Evolutionary conservation across 2,888 invertebrate genomes (phyloP).

Genomic region (Drosophila yooni): DNA sequence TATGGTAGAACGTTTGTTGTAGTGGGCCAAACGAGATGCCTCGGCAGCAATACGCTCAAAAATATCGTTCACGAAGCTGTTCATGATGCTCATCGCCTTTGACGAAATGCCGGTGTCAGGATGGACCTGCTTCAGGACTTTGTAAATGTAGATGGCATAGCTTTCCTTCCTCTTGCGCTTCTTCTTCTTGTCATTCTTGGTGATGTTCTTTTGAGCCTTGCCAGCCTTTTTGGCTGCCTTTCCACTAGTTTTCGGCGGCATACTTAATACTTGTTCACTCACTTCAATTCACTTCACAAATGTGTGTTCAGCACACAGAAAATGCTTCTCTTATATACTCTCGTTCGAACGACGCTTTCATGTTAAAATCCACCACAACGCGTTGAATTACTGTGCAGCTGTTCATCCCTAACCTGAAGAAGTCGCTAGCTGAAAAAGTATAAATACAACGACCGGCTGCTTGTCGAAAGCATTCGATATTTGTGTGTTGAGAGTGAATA

Average conservation of each 20-base stretch:
- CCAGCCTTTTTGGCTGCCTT: constrained; percentile 86
- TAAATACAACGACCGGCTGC: neutral
- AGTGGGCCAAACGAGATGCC: constrained; percentile 87
- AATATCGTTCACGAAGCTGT: constrained; percentile 91
- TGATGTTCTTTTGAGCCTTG: constrained; percentile 87
- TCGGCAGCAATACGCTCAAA: constrained; percentile 90
- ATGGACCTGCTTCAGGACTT: constrained; percentile 86
- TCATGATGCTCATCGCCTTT: constrained; percentile 91
- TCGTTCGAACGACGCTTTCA: constrained; percentile 30
- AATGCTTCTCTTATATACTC: constrained; percentile 21
- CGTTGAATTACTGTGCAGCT: neutral
- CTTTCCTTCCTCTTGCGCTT: constrained; percentile 67
- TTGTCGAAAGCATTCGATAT: neutral
- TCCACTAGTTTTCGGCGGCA: constrained; percentile 84
- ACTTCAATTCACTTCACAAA: constrained; percentile 30
- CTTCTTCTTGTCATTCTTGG: constrained; percentile 87
- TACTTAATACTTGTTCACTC: constrained; percentile 31
- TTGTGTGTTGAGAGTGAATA: constrained; percentile 14
- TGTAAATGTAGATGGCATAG: constrained; percentile 86
- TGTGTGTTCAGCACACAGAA: neutral
- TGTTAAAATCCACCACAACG: neutral
- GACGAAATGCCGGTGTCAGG: constrained; percentile 89
- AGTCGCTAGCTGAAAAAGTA: constrained; percentile 16
- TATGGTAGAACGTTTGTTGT: constrained; percentile 58
- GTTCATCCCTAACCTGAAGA: constrained; percentile 17